Evolutionary conservation across 37 sponge, comb jelly and placozoan genomes (phyloP).

Genomic region (Axinella damicornis): DNA sequence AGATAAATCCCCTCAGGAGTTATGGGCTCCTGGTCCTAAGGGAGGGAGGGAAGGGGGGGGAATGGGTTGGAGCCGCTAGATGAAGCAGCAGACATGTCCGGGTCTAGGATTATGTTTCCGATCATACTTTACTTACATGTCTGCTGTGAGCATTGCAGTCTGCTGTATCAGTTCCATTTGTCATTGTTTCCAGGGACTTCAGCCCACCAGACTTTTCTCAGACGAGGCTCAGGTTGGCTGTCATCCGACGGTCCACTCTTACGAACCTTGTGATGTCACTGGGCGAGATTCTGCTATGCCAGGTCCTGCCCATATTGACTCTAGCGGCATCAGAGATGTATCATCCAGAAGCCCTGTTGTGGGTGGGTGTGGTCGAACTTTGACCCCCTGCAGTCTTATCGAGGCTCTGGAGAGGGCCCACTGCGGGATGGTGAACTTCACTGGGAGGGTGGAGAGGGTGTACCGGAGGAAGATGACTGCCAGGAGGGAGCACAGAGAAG

Average conservation of each 20-base stretch:
- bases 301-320: too few species aligned
- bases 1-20: too few species aligned
- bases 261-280: neutral
- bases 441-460: conserved; percentile 7
- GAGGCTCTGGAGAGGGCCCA: conserved; percentile 24
- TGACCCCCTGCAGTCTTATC: neutral
- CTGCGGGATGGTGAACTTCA: neutral
- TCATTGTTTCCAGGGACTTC: neutral
- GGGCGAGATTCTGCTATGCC: neutral
- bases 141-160: too few species aligned
- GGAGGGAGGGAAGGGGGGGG: too few species aligned
- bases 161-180: neutral
- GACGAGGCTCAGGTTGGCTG: neutral
- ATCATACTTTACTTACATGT: too few species aligned
- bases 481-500: too few species aligned
- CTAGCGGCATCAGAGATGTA: too few species aligned
- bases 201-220: neutral
- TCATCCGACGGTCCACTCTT: too few species aligned
- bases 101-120: too few species aligned
- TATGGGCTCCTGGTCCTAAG: too few species aligned
- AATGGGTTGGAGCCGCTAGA: too few species aligned
- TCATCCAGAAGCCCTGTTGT: neutral
- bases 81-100: too few species aligned
- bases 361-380: neutral
- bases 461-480: conserved; percentile 8